A percentile compares a stretch with the other conserved stretches of the same genome.
Conservation (phyloP, 2,797 vertebrate species). For the Tarsius wallacei region DNA sequence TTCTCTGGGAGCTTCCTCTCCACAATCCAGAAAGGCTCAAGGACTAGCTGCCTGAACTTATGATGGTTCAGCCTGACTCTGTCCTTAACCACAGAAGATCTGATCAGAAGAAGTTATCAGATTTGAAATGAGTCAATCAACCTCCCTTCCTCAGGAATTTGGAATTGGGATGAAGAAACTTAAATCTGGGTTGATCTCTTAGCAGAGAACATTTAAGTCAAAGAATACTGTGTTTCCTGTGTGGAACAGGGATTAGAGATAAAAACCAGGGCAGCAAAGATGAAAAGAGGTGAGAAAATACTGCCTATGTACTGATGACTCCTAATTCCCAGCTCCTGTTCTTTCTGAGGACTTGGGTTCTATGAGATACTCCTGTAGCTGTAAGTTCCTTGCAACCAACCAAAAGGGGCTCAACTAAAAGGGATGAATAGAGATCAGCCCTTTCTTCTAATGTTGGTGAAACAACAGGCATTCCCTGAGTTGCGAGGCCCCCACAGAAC, state of each 20-base stretch:
- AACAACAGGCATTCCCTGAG: not conserved
- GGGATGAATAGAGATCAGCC: not conserved
- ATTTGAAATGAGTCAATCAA: not conserved
- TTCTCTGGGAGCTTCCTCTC: not conserved
- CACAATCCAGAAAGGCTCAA: not conserved
- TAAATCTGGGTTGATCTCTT: not conserved
- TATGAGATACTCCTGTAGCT: not conserved
- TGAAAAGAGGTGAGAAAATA: not conserved
- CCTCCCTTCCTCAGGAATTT: slow-evolving; percentile 3
- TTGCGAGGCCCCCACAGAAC: not conserved
- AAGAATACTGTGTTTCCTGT: not conserved
- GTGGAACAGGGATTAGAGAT: not conserved
- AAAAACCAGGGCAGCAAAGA: not conserved
- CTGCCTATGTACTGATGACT: too few species aligned
- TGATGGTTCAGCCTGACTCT: not conserved
- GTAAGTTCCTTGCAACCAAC: not conserved
- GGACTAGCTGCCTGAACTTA: not conserved
- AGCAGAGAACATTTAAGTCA: not conserved
- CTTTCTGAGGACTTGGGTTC: not conserved
- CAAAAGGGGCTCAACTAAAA: not conserved
- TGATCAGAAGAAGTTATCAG: not conserved
- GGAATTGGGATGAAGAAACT: not conserved
- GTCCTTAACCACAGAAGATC: not conserved
- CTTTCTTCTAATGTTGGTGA: not conserved
- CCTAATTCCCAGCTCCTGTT: not conserved